A percentile compares a stretch with the other conserved stretches of the same genome.
These are phyloP conservation scores for Erynnis tages DNA, from an alignment of 2,888 invertebrate species.

Conservation along the genomic window DNA sequence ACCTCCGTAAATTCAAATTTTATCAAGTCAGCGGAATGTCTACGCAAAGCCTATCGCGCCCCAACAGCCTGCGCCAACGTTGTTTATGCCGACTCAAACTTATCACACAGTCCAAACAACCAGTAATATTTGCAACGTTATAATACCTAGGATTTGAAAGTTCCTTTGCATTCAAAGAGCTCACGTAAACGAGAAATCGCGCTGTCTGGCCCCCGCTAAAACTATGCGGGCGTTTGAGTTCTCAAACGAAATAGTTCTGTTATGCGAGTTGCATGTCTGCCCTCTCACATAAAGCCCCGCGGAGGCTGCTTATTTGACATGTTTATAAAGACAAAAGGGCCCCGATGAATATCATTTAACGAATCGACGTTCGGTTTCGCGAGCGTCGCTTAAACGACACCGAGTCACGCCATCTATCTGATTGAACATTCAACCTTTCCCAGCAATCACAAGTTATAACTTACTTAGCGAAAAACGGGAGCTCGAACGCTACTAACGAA, in stretches of 20 bases:
- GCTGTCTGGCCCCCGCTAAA: slow-evolving; percentile 44
- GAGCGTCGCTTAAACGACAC: slow-evolving; percentile 71
- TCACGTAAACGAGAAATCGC: slow-evolving; percentile 29
- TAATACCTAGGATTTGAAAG: slow-evolving; percentile 26
- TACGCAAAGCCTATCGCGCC: slow-evolving; percentile 25
- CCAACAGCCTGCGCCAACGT: slow-evolving; percentile 19
- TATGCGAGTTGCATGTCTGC: slow-evolving; percentile 57
- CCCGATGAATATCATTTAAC: slow-evolving; percentile 78
- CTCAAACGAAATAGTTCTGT: slow-evolving; percentile 49
- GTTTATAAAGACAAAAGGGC: slow-evolving; percentile 78
- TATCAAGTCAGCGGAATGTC: slow-evolving; percentile 22
- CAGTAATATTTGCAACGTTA: slow-evolving; percentile 27
- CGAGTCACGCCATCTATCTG: slow-evolving; percentile 80
- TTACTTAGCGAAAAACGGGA: slow-evolving; percentile 76
- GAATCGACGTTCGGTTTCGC: slow-evolving; percentile 74
- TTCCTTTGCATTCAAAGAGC: slow-evolving; percentile 28
- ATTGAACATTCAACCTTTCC: slow-evolving; percentile 68
- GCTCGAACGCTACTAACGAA: slow-evolving; percentile 74
- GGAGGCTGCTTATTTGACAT: slow-evolving; percentile 64
- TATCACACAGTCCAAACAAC: slow-evolving; percentile 26
- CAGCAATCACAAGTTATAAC: slow-evolving; percentile 76
- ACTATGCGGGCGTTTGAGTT: slow-evolving; percentile 60
- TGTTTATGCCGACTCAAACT: slow-evolving; percentile 27
- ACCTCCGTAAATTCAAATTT: slow-evolving; percentile 20
- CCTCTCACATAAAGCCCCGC: slow-evolving; percentile 52